Base-by-base conservation (phyloP, 1,140 invertebrate genomes). In the Harlomillsia oculata region DNA sequence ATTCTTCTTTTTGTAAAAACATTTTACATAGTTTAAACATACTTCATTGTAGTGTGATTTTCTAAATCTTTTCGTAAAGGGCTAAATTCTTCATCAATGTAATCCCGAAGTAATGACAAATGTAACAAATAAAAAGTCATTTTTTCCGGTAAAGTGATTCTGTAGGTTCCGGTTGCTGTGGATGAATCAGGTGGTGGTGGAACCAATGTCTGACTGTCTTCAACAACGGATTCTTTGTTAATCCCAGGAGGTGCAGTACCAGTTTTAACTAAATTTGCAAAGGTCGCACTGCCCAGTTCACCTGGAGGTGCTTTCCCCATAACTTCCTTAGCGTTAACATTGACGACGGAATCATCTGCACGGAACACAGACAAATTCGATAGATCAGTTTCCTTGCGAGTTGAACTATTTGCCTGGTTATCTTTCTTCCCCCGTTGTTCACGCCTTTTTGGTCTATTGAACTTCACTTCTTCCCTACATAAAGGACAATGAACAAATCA, bases 41-140 rank as follows among this genome's bases (percentile, higher is more conserved):
- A 54, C 53, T 49, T 54, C n/a, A 65, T 54, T 11, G 28, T 56
- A 13, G 0, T 75, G 69, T 21, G 89, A 66, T 28, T 79, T 76
- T 43, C 49, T 29, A 64, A 57, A 46, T 3, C 78, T 72, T 69
- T 87, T 89, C 1, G 23, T 16, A 97, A 67, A 0, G 73, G 67
- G 41, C 80, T 74, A 75, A 98, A 98, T 73, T 98, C 95, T 72
- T 88, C 79, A 61, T 90, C 86, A 56, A 98, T 72, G 72, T 98
- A 98, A 66, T 96, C 90, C 63, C 92, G 78, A 67, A 98, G 74
- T 36, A 98, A 71, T 1, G 89, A 92, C 56, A 97, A 74, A 72
- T 97, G 93, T 23, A 97, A 75, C 2, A 98, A 74, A 72, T 85
- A 91, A 74, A 97, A 97, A 16, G 85, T 93, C 1, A 85, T 94